Conservation (phyloP, 2,888 invertebrate species). For the Torymus texanus region DNA sequence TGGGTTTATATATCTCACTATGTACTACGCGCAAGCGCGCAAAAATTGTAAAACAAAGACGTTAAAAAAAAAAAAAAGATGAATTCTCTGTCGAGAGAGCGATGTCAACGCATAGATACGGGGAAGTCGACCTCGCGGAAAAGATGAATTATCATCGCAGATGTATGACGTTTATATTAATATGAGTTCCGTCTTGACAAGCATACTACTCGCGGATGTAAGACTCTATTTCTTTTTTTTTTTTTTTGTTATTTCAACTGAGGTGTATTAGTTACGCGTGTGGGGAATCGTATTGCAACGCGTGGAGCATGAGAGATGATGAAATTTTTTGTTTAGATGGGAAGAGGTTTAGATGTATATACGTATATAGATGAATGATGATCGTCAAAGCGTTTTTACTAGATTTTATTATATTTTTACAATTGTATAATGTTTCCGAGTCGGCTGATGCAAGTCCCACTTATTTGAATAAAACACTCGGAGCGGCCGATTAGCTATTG, state of each 20-base stretch:
- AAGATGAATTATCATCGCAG: constrained; percentile 29
- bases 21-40: no score
- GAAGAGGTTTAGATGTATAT: neutral
- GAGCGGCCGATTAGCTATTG: no score
- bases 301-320: neutral
- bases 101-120: neutral
- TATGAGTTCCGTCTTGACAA: constrained; percentile 13
- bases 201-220: neutral
- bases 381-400: neutral
- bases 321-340: constrained; percentile 6
- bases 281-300: constrained; percentile 15
- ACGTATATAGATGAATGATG: no score
- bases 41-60: no score
- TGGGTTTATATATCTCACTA: neutral
- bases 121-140: constrained; percentile 3
- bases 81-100: constrained; percentile 10
- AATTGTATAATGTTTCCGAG: neutral
- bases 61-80: constrained; percentile 14
- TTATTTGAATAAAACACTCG: no score
- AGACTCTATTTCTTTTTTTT: no score
- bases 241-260: neutral
- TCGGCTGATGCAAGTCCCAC: no score
- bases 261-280: neutral
- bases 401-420: neutral
- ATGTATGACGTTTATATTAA: constrained; percentile 41